phyloP scores from a whole-genome alignment of 2,113 vertebrate species.

The Callipepla californica region DNA sequence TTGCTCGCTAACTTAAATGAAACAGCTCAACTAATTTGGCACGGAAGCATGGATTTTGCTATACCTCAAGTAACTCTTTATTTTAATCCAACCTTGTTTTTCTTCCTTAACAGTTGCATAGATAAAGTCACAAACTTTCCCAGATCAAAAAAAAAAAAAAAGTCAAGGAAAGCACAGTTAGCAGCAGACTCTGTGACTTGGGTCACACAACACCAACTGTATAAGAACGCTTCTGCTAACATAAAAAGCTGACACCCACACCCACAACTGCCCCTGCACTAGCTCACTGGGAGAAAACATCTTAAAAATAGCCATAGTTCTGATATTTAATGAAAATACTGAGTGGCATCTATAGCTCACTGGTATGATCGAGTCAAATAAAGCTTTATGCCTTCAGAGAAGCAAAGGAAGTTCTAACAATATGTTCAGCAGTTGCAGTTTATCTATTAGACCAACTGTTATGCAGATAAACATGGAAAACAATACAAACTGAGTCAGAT shows the following conservation, averaged over 20 bases:
- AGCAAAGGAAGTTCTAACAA: not conserved
- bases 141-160: not conserved
- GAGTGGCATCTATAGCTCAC: not conserved
- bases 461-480: not conserved
- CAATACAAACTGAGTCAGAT: not conserved
- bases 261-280: not conserved
- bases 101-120: not conserved
- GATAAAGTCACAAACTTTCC: not conserved
- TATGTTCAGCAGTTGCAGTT: not conserved
- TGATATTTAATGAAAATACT: not conserved
- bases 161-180: not conserved
- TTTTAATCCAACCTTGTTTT: not conserved
- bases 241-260: not conserved
- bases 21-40: not conserved
- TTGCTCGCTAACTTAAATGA: not conserved
- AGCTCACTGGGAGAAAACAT: not conserved
- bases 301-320: not conserved
- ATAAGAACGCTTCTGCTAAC: not conserved
- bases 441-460: not conserved
- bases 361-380: not conserved
- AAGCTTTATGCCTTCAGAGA: not conserved
- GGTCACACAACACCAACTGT: fast-evolving
- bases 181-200: not conserved
- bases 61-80: not conserved
- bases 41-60: not conserved